A percentile compares a stretch with the other conserved stretches of the same genome.
These are phyloP conservation scores for Choloepus didactylus DNA, from an alignment of 2,797 vertebrate genomes.

Conservation along the genomic window DNA sequence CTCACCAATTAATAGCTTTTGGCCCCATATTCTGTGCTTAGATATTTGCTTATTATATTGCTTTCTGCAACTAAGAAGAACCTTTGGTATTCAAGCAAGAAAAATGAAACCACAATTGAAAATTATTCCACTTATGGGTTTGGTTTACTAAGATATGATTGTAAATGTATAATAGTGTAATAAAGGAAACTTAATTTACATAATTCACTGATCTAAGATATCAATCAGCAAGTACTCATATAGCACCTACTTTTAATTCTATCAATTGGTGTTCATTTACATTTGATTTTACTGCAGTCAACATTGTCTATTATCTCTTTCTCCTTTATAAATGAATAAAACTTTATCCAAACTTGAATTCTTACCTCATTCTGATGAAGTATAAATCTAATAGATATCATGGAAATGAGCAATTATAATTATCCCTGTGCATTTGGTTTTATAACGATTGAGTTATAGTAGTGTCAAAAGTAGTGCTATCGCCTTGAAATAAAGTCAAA, in stretches of 20 bases:
- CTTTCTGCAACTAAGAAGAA: not conserved
- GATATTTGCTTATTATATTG: constrained; percentile 50
- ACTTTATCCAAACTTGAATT: not conserved
- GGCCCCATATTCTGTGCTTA: not conserved
- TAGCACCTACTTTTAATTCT: not conserved
- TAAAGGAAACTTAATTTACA: constrained; percentile 23
- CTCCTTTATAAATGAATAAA: constrained; percentile 9
- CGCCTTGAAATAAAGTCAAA: constrained; percentile 1
- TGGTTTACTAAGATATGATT: not conserved
- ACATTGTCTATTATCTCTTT: not conserved
- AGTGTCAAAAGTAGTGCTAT: not conserved
- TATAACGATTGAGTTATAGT: not conserved
- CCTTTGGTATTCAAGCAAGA: not conserved
- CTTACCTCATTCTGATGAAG: not conserved
- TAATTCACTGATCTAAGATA: not conserved
- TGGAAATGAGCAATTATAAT: not conserved
- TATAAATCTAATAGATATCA: not conserved
- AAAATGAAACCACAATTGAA: not conserved
- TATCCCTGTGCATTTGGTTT: not conserved
- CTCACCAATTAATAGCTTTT: not conserved
- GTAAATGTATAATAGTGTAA: not conserved
- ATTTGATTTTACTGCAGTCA: not conserved
- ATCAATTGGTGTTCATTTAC: not conserved
- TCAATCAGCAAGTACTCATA: not conserved
- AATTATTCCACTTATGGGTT: not conserved